Percentiles rank a stretch among this genome's conserved stretches.
Conservation (phyloP, 2,888 invertebrate species). For the Sturmia bella region DNA sequence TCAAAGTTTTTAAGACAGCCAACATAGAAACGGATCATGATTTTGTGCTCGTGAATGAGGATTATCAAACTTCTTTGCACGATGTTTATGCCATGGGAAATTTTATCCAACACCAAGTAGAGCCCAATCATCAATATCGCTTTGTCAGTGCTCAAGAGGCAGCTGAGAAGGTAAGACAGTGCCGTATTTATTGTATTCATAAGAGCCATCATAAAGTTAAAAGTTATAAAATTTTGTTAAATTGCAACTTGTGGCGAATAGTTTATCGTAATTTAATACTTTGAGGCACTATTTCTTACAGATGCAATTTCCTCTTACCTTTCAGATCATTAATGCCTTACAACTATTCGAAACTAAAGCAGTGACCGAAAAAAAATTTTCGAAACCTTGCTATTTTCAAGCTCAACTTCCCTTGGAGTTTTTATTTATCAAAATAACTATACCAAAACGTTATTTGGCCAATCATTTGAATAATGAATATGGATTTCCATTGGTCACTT, state of each 20-base stretch:
- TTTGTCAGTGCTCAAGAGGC: constrained; percentile 72
- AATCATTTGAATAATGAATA: constrained; percentile 72
- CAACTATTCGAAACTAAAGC: constrained; percentile 9
- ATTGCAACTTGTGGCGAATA: too few relatives aligned
- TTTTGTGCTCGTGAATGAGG: constrained; percentile 71
- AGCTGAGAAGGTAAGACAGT: constrained; percentile 73
- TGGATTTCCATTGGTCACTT: constrained; percentile 71
- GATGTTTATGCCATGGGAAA: constrained; percentile 75
- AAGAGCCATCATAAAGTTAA: too few relatives aligned
- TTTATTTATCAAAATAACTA: constrained; percentile 71
- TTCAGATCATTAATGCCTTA: constrained; percentile 72
- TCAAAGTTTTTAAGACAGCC: constrained; percentile 57
- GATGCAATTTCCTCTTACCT: neutral
- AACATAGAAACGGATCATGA: constrained; percentile 52
- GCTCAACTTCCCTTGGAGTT: constrained; percentile 72
- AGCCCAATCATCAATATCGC: constrained; percentile 73
- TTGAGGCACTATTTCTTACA: neutral
- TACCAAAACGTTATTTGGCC: constrained; percentile 74
- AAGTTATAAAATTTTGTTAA: too few relatives aligned
- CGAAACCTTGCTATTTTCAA: constrained; percentile 69
- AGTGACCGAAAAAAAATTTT: constrained; percentile 71
- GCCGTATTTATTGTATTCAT: too few relatives aligned
- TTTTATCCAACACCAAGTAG: constrained; percentile 48
- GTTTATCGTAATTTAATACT: too few relatives aligned
- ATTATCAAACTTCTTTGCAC: constrained; percentile 73